These are phyloP conservation scores for Scaptomyza flava DNA, from an alignment of 2,888 invertebrate genomes.

Conservation along the genomic window DNA sequence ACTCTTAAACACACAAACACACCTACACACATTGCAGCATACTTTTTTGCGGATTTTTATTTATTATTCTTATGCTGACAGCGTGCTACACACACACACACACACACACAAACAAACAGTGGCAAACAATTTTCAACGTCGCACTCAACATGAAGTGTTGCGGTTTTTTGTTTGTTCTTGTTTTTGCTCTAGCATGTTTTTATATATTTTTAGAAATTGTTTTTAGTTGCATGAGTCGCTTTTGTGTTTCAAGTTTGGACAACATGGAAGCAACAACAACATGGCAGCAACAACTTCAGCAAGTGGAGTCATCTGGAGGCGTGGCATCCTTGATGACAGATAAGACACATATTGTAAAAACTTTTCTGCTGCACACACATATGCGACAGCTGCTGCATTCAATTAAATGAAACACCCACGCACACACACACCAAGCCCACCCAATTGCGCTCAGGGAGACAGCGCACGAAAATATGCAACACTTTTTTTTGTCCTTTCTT, in stretches of 20 bases:
- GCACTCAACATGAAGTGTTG: conserved; percentile 76
- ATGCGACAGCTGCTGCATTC: conserved; percentile 24
- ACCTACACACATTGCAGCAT: conserved; percentile 24
- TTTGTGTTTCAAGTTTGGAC: conserved; percentile 44
- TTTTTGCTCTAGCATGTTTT: conserved; percentile 44
- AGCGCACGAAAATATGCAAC: conserved; percentile 51
- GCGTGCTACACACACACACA: conserved; percentile 15
- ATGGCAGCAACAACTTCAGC: conserved; percentile 2
- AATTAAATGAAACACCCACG: conserved; percentile 18
- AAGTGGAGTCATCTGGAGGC: conserved; percentile 23
- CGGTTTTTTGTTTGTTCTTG: conserved; percentile 51
- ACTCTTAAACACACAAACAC: conserved; percentile 32
- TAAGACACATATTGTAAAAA: conserved; percentile 69
- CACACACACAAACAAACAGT: conserved; percentile 23
- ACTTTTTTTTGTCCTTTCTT: conserved; percentile 32
- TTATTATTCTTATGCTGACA: conserved; percentile 66
- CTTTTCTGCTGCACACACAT: conserved; percentile 13
- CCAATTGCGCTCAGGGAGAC: not conserved
- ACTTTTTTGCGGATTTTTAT: conserved; percentile 72
- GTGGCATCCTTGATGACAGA: conserved; percentile 65
- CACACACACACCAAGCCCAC: not conserved
- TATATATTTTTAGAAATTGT: conserved; percentile 79
- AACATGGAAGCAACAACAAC: conserved; percentile 15
- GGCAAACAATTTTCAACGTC: conserved; percentile 70
- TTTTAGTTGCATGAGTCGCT: conserved; percentile 62